These are phyloP conservation scores for Caranx melampygus DNA, from an alignment of 2,113 vertebrate species.

Conservation along the genomic window DNA sequence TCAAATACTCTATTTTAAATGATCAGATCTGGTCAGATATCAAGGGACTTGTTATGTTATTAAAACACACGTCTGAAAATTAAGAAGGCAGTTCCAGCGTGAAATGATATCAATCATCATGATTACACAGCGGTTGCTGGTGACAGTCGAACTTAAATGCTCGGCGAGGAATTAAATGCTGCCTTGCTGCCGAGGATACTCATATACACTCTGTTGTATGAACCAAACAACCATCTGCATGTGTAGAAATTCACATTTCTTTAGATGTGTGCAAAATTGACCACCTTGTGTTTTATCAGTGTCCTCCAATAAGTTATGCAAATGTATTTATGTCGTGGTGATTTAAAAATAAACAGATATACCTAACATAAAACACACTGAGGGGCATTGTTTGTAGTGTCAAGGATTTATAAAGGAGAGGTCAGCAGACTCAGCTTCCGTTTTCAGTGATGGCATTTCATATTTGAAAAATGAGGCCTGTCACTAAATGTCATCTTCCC, in stretches of 20 bases:
- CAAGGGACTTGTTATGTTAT: constrained; percentile 11
- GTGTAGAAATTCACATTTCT: background rate
- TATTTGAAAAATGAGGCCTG: constrained; percentile 73
- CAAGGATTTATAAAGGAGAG: constrained; percentile 31
- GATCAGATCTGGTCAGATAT: constrained; percentile 6
- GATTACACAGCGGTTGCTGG: background rate
- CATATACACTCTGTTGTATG: background rate
- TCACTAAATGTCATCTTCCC: constrained; percentile 77
- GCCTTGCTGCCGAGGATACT: background rate
- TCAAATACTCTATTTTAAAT: background rate
- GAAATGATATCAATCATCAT: background rate
- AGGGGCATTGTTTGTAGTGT: constrained; percentile 34
- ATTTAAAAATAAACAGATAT: constrained; percentile 11
- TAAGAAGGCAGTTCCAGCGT: constrained; percentile 4
- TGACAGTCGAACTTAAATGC: background rate
- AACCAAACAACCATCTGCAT: background rate
- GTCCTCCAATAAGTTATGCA: background rate
- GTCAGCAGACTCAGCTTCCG: constrained; percentile 54
- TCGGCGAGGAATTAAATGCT: background rate
- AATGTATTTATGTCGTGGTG: background rate
- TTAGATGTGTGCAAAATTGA: background rate
- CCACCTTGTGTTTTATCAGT: background rate
- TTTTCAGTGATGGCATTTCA: constrained; percentile 64
- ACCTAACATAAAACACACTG: background rate
- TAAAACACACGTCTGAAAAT: constrained; percentile 5